phyloP scores from a whole-genome alignment of 1,140 invertebrate genomes.

The Solen grandis region DNA sequence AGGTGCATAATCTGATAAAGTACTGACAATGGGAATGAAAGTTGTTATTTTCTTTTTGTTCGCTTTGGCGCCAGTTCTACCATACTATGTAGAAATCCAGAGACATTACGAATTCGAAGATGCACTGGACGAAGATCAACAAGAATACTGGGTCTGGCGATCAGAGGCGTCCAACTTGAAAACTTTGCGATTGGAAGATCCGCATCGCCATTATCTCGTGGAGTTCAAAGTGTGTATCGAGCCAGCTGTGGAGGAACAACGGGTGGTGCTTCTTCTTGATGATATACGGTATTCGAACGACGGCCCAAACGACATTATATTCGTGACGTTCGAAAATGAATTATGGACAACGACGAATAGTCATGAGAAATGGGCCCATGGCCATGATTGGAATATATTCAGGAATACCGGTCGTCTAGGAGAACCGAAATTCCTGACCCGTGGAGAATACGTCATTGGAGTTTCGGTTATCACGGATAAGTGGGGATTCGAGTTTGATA shows the following conservation, averaged over 20 bases:
- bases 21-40: neutral
- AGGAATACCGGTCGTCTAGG: slow-evolving; percentile 31
- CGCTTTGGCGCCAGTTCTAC: neutral
- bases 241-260: neutral
- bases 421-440: slow-evolving; percentile 18
- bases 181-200: slow-evolving; percentile 25
- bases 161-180: slow-evolving; percentile 33
- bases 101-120: slow-evolving; percentile 26
- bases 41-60: neutral
- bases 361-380: slow-evolving; percentile 44
- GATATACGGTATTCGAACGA: slow-evolving; percentile 52
- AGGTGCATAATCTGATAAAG: too few relatives aligned
- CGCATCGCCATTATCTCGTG: slow-evolving; percentile 9
- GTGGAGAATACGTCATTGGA: slow-evolving; percentile 38
- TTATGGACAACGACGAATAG: slow-evolving; percentile 19
- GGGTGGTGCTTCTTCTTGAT: slow-evolving; percentile 17
- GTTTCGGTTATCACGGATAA: slow-evolving; percentile 31
- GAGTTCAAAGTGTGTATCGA: slow-evolving; percentile 45
- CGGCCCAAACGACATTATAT: slow-evolving; percentile 42
- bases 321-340: slow-evolving; percentile 28
- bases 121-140: neutral
- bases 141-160: slow-evolving; percentile 41
- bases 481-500: slow-evolving; percentile 46
- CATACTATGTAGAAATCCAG: slow-evolving; percentile 44
- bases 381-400: slow-evolving; percentile 47